Base-by-base conservation (phyloP, 2,888 invertebrate species). In the Augiades crinisus region DNA sequence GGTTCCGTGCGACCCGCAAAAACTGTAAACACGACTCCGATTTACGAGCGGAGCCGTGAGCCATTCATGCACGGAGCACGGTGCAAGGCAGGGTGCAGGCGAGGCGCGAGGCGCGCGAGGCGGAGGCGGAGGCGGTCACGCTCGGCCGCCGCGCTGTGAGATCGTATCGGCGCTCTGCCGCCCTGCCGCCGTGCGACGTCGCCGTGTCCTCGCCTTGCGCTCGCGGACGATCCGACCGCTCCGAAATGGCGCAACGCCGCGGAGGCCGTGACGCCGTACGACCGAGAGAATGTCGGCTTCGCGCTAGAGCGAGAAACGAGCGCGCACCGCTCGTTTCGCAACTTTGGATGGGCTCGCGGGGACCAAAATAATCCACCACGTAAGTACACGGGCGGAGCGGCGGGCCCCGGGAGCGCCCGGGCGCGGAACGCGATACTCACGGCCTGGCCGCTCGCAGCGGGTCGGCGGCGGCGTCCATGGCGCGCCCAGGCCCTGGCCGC, bases 371-470 rank as follows among this genome's bases (percentile, higher is more conserved):
- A 78, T 81, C 78, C 75, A 72, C 72, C 74, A 72, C 79, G 76
- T 74, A 73, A 70, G 72, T 47, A 67, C 70, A 70, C 72, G 70
- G 68, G 68, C 70, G 72, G 68, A 65, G 63, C 62, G 63, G 64
- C 68, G 64, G 65, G 61, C 65, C 65, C 66, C 61, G 59, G 67
- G 67, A 64, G 65, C 58, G 63, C 62, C 49, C 33, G 55, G 61
- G 63, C 61, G 61, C 52, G 58, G 52, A 56, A 53, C 62, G 45
- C 60, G 78, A 84, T 90, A 90, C 90, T 89, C 84, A 85, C 90
- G 87, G 90, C 90, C 89, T 86, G 84, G 81, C 86, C 78, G 78
- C 79, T 77, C 80, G 81, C 74, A 85, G 83, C 79, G 86, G 86
- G 77, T 86, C 86, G 72, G 82, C 84, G 77, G 85, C 87, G 87